These are phyloP conservation scores for Scopus umbretta DNA, from an alignment of 2,113 vertebrate genomes.

Conservation along the genomic window DNA sequence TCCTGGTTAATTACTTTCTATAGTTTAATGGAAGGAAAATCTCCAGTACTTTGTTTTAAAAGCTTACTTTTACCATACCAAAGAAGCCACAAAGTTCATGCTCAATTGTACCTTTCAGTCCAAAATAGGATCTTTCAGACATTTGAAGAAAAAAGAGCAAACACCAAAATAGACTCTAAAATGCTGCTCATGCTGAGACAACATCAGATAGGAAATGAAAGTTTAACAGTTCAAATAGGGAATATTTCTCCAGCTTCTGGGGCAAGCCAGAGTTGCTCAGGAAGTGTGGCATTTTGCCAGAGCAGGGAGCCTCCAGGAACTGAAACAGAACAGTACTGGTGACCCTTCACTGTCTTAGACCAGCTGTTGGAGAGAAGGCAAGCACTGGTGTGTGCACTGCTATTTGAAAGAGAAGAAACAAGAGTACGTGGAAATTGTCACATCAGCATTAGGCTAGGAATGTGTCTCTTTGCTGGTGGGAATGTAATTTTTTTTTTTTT, in stretches of 20 bases:
- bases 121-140: background rate
- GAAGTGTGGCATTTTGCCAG: slow-evolving; percentile 26
- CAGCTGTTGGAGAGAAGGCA: background rate
- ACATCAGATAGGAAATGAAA: slow-evolving; percentile 15
- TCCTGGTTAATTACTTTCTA: background rate
- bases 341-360: background rate
- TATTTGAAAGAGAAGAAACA: background rate
- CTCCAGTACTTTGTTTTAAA: background rate
- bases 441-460: background rate
- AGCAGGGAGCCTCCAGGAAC: slow-evolving; percentile 8
- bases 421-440: background rate
- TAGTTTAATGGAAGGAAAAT: background rate
- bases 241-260: slow-evolving; percentile 14
- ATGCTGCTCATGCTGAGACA: background rate
- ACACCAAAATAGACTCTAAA: background rate
- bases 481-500: background rate
- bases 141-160: background rate
- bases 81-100: background rate
- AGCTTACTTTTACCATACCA: background rate
- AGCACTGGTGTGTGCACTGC: background rate
- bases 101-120: background rate
- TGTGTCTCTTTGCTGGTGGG: background rate
- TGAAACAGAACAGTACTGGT: background rate
- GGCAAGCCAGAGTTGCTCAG: slow-evolving; percentile 4
- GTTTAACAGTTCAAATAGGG: slow-evolving; percentile 7